Evolutionary conservation across 2,797 vertebrate species (phyloP).

Genomic region (Aulostomus chinensis): DNA sequence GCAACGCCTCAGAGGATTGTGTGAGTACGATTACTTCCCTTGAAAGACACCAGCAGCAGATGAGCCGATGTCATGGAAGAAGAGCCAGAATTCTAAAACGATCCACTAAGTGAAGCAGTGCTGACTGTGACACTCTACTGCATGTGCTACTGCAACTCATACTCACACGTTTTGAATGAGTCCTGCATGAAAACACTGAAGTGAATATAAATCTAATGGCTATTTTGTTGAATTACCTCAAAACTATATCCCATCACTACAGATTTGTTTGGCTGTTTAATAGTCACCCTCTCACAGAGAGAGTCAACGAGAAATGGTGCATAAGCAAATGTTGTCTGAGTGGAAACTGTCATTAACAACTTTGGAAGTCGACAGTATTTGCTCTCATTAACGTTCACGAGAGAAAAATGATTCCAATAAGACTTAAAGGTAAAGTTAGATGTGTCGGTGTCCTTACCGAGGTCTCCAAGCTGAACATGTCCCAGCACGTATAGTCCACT

Average conservation of each 20-base stretch:
- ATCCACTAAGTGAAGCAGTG: constrained; percentile 3
- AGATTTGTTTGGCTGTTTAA: constrained; percentile 39
- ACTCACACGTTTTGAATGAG: too few relatives aligned
- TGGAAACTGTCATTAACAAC: neutral
- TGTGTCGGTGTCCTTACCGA: constrained; percentile 67
- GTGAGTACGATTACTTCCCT: constrained; percentile 10
- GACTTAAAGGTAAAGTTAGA: neutral
- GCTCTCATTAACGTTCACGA: neutral
- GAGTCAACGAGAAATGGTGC: constrained; percentile 21
- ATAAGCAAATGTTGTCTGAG: constrained; percentile 9
- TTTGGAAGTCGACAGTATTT: neutral
- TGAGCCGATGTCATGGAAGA: constrained; percentile 13
- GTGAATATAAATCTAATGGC: too few relatives aligned
- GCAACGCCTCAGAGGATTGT: constrained; percentile 9
- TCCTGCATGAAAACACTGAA: too few relatives aligned
- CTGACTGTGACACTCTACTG: neutral
- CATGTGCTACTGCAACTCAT: neutral
- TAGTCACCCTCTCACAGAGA: constrained; percentile 12
- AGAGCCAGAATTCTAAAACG: constrained; percentile 13
- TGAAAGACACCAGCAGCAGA: constrained; percentile 20
- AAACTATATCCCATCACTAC: constrained; percentile 11
- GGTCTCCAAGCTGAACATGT: constrained; percentile 82
- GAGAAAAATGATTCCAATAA: neutral
- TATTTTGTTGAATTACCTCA: constrained; percentile 35
- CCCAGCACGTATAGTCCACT: constrained; percentile 86